These are phyloP conservation scores for Psittacula echo DNA, from an alignment of 2,797 vertebrate genomes.

Conservation along the genomic window DNA sequence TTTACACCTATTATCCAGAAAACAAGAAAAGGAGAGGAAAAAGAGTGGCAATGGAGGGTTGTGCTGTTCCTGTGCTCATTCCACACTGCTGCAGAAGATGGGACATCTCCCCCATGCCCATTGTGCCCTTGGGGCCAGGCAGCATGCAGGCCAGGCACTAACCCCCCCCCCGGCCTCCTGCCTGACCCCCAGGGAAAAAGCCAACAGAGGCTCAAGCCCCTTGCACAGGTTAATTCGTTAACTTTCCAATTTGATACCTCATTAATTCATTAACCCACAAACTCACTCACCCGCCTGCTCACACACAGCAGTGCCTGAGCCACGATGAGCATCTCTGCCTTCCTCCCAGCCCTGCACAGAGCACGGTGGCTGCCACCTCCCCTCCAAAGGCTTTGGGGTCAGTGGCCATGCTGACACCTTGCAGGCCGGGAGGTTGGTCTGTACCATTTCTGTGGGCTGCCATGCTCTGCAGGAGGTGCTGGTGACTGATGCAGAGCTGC, in stretches of 20 bases:
- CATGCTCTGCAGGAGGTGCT: neutral
- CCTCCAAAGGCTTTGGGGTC: neutral
- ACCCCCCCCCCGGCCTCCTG: neutral
- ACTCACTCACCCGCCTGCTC: neutral
- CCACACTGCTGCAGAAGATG: neutral
- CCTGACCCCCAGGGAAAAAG: neutral
- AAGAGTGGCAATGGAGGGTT: neutral
- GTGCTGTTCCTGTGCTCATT: neutral
- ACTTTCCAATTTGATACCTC: neutral
- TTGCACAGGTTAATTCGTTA: neutral
- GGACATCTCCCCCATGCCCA: neutral
- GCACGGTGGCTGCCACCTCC: accelerated
- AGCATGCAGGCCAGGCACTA: accelerated
- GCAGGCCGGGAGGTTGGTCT: neutral
- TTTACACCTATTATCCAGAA: neutral
- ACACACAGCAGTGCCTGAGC: accelerated
- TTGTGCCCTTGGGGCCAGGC: neutral
- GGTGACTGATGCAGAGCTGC: neutral
- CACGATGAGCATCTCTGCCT: accelerated
- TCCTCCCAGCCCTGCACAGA: accelerated
- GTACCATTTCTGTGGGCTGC: neutral
- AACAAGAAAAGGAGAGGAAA: neutral
- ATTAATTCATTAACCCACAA: neutral
- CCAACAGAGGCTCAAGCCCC: neutral
- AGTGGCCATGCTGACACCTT: neutral